A percentile compares a stretch with the other conserved stretches of the same genome.
Evolutionary conservation across 1,140 invertebrate species (phyloP).

Genomic region (Eupristina koningsbergeri): DNA sequence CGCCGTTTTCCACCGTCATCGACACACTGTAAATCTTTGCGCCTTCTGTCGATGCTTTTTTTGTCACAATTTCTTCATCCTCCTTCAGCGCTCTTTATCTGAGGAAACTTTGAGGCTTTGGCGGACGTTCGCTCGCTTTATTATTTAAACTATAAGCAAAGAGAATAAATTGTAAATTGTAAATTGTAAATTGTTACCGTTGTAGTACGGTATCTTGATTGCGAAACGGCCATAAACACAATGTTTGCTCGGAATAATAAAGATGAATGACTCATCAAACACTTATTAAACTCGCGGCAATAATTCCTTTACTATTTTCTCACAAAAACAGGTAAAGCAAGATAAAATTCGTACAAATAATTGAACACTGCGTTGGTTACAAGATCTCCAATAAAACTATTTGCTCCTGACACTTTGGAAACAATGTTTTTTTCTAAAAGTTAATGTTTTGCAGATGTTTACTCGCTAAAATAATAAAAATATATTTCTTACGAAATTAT

Average conservation of each 20-base stretch:
- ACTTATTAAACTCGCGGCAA: neutral
- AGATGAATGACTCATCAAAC: neutral
- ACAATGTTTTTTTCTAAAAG: too few species aligned
- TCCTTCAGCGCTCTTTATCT: neutral
- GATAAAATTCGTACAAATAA: too few species aligned
- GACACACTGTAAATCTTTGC: constrained; percentile 22
- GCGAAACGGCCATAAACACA: neutral
- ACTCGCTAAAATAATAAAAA: too few species aligned
- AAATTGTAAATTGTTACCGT: neutral
- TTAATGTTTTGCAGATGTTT: too few species aligned
- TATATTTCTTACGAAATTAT: too few species aligned
- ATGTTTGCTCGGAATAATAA: constrained; percentile 1
- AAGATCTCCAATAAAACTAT: too few species aligned
- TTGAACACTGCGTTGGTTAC: too few species aligned
- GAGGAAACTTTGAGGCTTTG: neutral
- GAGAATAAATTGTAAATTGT: too few species aligned
- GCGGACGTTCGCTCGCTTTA: neutral
- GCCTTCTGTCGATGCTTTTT: constrained; percentile 2
- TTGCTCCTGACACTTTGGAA: too few species aligned
- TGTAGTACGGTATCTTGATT: neutral
- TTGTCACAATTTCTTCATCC: constrained; percentile 3
- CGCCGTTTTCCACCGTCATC: constrained; percentile 39
- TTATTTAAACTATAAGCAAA: neutral
- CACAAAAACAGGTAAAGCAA: too few species aligned
- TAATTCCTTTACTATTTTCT: too few species aligned